A percentile compares a stretch with the other conserved stretches of the same genome.
Conservation (phyloP, 2,888 invertebrate genomes). For the Lepidonotus clava region DNA sequence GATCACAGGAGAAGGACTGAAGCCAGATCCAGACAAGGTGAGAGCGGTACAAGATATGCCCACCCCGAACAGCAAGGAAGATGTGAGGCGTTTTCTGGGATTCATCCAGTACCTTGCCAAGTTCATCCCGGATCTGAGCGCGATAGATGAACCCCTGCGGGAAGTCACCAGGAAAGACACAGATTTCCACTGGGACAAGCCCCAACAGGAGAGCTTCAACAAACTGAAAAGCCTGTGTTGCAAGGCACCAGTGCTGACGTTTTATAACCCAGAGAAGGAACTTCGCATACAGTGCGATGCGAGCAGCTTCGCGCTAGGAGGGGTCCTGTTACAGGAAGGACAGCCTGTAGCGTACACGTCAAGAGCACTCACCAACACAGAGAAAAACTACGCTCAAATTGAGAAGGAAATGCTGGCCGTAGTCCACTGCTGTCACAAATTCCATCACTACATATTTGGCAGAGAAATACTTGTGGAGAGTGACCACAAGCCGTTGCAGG, state of each 20-base stretch:
- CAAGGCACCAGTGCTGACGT: constrained; percentile 43
- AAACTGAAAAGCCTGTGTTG: constrained; percentile 44
- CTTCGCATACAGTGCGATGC: background rate
- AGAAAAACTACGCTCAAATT: constrained; percentile 45
- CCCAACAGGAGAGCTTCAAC: constrained; percentile 63
- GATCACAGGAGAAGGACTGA: constrained; percentile 59
- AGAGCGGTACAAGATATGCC: constrained; percentile 61
- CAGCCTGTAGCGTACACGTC: constrained; percentile 55
- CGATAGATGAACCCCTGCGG: constrained; percentile 56
- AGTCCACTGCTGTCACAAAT: constrained; percentile 19
- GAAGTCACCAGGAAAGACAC: constrained; percentile 48
- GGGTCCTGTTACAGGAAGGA: constrained; percentile 9
- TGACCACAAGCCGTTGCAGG: constrained; percentile 62
- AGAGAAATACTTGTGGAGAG: constrained; percentile 51
- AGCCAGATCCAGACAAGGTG: constrained; percentile 62
- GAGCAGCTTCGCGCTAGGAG: constrained; percentile 24
- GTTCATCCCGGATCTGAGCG: constrained; percentile 60
- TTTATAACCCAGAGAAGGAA: background rate
- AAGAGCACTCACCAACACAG: constrained; percentile 39
- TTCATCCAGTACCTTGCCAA: constrained; percentile 59
- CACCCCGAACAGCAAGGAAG: constrained; percentile 57
- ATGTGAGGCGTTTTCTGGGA: constrained; percentile 63
- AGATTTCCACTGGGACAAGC: background rate
- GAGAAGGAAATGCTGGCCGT: constrained; percentile 37
- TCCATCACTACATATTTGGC: constrained; percentile 54